Evolutionary conservation across 1,140 invertebrate genomes (phyloP), one percentile per base, ranked within the genome.

Genomic region (Harpegnathos saltator): DNA sequence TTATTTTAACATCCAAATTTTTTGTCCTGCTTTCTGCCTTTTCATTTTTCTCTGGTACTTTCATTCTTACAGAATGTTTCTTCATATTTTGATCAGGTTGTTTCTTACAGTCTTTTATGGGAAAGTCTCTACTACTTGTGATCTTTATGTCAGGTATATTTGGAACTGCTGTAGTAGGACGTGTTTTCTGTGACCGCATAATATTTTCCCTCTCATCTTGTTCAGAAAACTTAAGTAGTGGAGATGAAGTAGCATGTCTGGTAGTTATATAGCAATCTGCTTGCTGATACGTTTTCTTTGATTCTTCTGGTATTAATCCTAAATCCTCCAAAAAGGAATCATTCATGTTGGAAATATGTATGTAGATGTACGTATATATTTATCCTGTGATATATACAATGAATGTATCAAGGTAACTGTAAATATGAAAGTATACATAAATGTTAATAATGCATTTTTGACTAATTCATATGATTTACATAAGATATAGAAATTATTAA

Each of bases 291-390:
- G 22, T 71, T 22, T 44, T 82, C 38, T 87, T 88, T 15, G 50
- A 29, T 9, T 90, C 85, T 17, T 62, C 86, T 5, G 90, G 69
- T 17, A 91, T 75, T 15, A 93, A 24, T 48, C 90, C 90, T 22
- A 94, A 38, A 0, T 94, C 92, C 75, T 92, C 90, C 17, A 94
- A 82, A 56, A 94, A 93, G n/a, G 92, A 93, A 71, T 94, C 92
- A 75, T 93, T 90, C 92, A 94, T 93, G n/a, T 65, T 81, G 22
- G n/a, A 66, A 56, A 38, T 33, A 11, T 22, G 48, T 62, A 62
- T 62, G 14, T 74, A n/a, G 29, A 11, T 12, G 15, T 74, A 54
- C 9, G 74, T 65, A 14, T 50, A 81, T 62, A n/a, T 84, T n/a
- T 44, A 24, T 22, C 12, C 54, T 58, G 11, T 22, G n/a, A n/a